phyloP scores from a whole-genome alignment of 2,113 vertebrate genomes.

The Corynorhinus townsendii region DNA sequence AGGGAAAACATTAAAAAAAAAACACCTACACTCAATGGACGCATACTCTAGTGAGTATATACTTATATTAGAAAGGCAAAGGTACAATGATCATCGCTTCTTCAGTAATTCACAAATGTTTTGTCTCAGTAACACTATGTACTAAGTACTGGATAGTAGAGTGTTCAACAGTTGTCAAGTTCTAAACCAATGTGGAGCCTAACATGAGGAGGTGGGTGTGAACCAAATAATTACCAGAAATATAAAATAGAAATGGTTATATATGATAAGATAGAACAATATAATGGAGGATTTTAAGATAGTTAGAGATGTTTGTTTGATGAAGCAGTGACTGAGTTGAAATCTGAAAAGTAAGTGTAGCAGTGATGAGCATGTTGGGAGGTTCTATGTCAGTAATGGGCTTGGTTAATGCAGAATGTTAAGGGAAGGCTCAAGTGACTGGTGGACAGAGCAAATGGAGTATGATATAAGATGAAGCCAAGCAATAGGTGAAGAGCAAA shows the following conservation, averaged over 20 bases:
- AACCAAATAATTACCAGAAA: background rate
- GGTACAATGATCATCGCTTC: background rate
- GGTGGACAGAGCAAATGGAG: background rate
- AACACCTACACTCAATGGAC: background rate
- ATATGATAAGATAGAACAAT: background rate
- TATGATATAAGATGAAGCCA: background rate
- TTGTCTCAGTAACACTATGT: background rate
- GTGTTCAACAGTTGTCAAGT: background rate
- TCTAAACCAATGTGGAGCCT: background rate
- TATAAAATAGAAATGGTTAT: background rate
- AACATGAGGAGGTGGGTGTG: background rate
- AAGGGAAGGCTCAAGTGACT: background rate
- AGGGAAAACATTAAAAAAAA: background rate
- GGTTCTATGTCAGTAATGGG: background rate
- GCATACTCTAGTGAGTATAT: background rate
- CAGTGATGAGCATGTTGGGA: background rate
- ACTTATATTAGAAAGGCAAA: background rate
- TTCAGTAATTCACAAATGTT: background rate
- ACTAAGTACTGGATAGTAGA: background rate
- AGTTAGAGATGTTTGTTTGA: background rate
- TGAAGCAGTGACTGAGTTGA: background rate
- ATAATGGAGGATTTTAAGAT: background rate
- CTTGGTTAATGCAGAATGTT: background rate
- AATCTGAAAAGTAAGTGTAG: background rate
- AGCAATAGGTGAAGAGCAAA: background rate